Evolutionary conservation across 2,797 vertebrate species (phyloP).

Genomic region (Podarcis lilfordi): DNA sequence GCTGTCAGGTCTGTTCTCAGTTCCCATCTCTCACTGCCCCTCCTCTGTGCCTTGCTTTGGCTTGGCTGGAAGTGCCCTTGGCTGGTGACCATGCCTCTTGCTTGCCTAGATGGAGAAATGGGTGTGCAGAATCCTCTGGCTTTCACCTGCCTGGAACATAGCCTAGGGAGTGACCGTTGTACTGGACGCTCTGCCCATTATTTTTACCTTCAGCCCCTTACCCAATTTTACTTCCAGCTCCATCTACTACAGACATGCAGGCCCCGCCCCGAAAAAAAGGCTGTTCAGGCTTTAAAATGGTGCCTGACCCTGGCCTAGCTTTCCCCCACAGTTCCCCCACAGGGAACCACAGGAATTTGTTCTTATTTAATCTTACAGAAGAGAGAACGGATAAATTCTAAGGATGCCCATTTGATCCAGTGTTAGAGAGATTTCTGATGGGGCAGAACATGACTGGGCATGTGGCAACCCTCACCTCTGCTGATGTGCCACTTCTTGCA

Average conservation of each 20-base stretch:
- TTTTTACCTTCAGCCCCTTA: background rate
- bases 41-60: no score
- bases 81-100: no score
- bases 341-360: background rate
- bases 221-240: background rate
- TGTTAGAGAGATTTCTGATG: background rate
- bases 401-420: background rate
- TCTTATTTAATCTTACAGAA: background rate
- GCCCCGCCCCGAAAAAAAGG: no score
- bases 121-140: no score
- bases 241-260: background rate
- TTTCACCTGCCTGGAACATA: no score
- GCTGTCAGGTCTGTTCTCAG: no score
- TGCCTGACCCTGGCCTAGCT: background rate
- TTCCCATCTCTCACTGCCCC: no score
- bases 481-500: slow-evolving; percentile 39
- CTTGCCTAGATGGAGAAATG: no score
- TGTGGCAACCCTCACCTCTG: background rate
- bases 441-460: background rate
- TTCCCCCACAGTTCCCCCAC: no score
- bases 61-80: no score
- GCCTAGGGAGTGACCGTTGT: no score
- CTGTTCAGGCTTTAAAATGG: background rate
- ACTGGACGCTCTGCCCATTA: no score
- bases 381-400: background rate